Percentiles rank a stretch among this genome's conserved stretches.
Conservation (phyloP, 2,797 vertebrate genomes). For the Emys orbicularis region DNA sequence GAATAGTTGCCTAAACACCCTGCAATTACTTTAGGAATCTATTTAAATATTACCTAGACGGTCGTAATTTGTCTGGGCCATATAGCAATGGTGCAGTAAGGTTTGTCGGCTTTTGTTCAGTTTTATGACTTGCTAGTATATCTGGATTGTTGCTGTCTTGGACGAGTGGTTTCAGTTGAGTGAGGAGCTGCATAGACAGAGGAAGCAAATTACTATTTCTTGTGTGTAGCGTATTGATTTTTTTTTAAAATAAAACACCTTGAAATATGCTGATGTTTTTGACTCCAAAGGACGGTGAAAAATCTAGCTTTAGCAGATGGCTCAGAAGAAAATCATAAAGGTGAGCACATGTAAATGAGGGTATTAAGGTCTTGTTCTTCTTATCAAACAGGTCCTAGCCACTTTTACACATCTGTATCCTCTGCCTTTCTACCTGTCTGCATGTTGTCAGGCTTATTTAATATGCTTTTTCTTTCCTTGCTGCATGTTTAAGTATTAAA, state of each 20-base stretch:
- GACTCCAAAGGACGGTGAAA: conserved; percentile 49
- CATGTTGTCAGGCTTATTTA: conserved; percentile 67
- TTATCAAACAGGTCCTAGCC: not conserved
- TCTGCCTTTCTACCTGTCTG: conserved; percentile 68
- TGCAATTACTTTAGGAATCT: conserved; percentile 91
- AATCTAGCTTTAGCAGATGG: conserved; percentile 61
- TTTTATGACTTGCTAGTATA: conserved; percentile 99
- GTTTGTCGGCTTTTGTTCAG: conserved; percentile 97
- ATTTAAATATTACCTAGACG: conserved; percentile 94
- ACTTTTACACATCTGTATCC: conserved; percentile 32
- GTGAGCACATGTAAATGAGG: conserved; percentile 62
- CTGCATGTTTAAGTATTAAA: conserved; percentile 32
- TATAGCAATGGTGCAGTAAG: conserved; percentile 90
- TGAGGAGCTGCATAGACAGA: conserved; percentile 86
- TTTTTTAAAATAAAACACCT: conserved; percentile 11
- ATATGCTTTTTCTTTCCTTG: not conserved
- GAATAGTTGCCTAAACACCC: conserved; percentile 82
- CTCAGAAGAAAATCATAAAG: conserved; percentile 71
- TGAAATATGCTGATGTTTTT: conserved; percentile 31
- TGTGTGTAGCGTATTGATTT: conserved; percentile 65
- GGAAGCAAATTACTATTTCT: conserved; percentile 85
- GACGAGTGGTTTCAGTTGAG: conserved; percentile 92
- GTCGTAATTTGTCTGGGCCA: conserved; percentile 90
- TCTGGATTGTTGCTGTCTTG: conserved; percentile 96
- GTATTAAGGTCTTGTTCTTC: not conserved